These are phyloP conservation scores for Aphidoletes aphidimyza DNA, from an alignment of 2,888 invertebrate genomes.

Conservation along the genomic window DNA sequence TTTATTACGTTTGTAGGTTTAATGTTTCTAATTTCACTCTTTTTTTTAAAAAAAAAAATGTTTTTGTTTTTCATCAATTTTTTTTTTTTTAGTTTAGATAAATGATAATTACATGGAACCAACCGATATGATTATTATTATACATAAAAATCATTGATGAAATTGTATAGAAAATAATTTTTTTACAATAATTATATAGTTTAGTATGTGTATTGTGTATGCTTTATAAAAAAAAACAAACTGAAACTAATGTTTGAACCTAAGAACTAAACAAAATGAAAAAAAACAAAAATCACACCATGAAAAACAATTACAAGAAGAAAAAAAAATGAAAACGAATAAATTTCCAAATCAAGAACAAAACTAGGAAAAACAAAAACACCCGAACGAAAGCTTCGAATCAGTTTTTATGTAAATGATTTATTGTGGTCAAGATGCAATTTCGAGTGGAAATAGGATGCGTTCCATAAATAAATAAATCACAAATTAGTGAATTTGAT, in stretches of 20 bases:
- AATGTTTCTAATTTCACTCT: slow-evolving; percentile 29
- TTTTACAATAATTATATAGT: slow-evolving; percentile 48
- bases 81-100: slow-evolving; percentile 37
- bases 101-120: slow-evolving; percentile 27
- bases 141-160: slow-evolving; percentile 34
- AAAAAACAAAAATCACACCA: background rate
- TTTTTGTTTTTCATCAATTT: slow-evolving; percentile 2
- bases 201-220: slow-evolving; percentile 44
- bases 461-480: background rate
- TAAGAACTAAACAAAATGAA: slow-evolving; percentile 12
- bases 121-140: slow-evolving; percentile 30
- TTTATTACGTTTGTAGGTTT: slow-evolving; percentile 23
- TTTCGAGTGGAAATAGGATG: background rate
- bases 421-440: background rate
- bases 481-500: background rate
- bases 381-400: background rate
- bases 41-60: background rate
- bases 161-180: slow-evolving; percentile 49
- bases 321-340: background rate
- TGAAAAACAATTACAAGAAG: too few relatives aligned
- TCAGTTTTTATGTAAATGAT: slow-evolving; percentile 44
- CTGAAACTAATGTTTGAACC: slow-evolving; percentile 28
- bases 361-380: background rate
- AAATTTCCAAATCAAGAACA: background rate
- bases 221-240: slow-evolving; percentile 23